These are phyloP conservation scores for Tolypeutes matacus DNA, from an alignment of 2,797 vertebrate genomes.

Conservation along the genomic window DNA sequence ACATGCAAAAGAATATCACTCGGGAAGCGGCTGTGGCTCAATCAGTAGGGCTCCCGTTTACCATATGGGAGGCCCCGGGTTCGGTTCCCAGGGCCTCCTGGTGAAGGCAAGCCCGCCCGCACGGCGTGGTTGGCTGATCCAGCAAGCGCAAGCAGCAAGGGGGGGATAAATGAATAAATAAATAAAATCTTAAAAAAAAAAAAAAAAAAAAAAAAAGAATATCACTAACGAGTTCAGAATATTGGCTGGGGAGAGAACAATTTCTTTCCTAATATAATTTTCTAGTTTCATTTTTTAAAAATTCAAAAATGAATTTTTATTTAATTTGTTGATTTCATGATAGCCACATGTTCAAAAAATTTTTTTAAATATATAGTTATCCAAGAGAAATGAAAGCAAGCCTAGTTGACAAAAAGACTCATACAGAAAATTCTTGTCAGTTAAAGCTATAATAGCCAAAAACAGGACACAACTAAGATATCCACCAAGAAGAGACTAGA, in stretches of 20 bases:
- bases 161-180: no score
- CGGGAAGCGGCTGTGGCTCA: no score
- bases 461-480: not conserved
- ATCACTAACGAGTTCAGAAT: not conserved
- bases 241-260: not conserved
- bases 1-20: not conserved
- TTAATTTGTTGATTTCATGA: slow-evolving; percentile 26
- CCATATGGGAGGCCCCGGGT: no score
- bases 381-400: slow-evolving; percentile 49
- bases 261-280: not conserved
- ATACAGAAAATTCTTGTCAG: not conserved
- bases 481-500: not conserved
- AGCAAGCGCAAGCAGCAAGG: no score
- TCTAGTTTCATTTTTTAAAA: slow-evolving; percentile 19
- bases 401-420: slow-evolving; percentile 5
- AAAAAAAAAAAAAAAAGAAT: no score
- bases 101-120: no score
- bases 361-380: slow-evolving; percentile 22
- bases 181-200: no score
- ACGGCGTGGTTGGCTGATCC: no score
- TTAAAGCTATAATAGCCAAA: slow-evolving; percentile 5
- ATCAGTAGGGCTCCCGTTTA: no score
- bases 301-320: slow-evolving; percentile 39
- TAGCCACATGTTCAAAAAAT: not conserved
- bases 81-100: no score